Conservation (phyloP, 2,888 invertebrate genomes). For the Timandra comae region DNA sequence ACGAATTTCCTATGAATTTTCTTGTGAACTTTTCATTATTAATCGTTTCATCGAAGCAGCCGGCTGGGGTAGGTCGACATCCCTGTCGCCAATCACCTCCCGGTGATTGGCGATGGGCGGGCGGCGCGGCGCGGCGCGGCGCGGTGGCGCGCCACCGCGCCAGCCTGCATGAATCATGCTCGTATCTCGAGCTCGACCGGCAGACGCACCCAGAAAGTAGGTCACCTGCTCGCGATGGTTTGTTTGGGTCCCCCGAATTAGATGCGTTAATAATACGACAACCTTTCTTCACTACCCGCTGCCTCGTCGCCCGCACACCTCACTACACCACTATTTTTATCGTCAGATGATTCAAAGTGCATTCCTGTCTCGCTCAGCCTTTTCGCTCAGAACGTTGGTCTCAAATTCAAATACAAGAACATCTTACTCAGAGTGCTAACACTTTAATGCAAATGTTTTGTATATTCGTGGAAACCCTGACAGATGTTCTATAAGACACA, state of each 20-base stretch:
- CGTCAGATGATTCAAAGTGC: constrained; percentile 27
- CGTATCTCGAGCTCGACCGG: constrained; percentile 48
- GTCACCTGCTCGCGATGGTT: constrained; percentile 70
- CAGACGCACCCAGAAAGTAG: constrained; percentile 63
- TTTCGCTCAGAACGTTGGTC: background rate
- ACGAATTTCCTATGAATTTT: too few species aligned
- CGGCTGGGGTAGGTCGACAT: too few species aligned
- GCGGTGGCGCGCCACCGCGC: constrained; percentile 12
- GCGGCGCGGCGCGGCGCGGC: constrained; percentile 18
- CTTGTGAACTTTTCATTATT: too few species aligned
- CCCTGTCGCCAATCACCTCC: too few species aligned
- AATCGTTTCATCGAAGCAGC: constrained; percentile 1
- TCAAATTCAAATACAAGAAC: background rate
- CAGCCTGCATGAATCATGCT: constrained; percentile 55
- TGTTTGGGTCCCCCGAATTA: constrained; percentile 74
- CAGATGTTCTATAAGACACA: too few species aligned
- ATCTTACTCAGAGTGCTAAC: too few species aligned
- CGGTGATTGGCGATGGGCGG: constrained; percentile 12
- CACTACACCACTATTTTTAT: constrained; percentile 49
- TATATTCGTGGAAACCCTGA: too few species aligned
- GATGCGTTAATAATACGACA: constrained; percentile 68
- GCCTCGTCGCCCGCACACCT: constrained; percentile 28
- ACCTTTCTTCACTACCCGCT: constrained; percentile 56
- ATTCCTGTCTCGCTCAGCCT: constrained; percentile 17
- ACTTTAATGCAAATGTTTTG: too few species aligned